Base-by-base conservation (phyloP, 2,113 vertebrate genomes). In the Oxygymnocypris stewartii region DNA sequence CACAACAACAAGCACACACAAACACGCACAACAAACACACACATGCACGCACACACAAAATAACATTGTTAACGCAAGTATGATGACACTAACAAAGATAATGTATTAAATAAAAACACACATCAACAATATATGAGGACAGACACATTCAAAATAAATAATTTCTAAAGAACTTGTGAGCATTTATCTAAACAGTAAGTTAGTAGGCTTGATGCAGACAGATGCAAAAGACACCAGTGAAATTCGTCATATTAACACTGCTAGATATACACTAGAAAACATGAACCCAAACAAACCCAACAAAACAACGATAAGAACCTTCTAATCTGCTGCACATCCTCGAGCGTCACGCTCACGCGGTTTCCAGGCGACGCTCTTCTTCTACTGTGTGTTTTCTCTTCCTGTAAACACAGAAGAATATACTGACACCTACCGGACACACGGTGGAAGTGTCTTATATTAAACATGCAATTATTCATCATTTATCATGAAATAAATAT, bases 351-450 rank as follows among this genome's bases (percentile, higher is more conserved):
- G n/a, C 54, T 77, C 37, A 4, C 4, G 8, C 71, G 3, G 86
- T 87, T 8, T 74, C 86, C 35, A 65, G 35, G 82, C 51, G 49
- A 75, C 82, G 65, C 23, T 63, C 65, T 87, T 79, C 86, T 87
- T 87, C 82, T 84, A n/a, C 9, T n/a, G n/a, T 4, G 31, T 71
- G 16, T 10, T 37, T 16, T 59, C 14, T 61, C 37, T 23, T 61
- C n/a, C 20, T n/a, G 54, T 16, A 11, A 57, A 31, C 44, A 49
- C 10, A 11, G 20, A 11, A 18, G 23, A 37, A 13, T 69, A 37
- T 71, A 83, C 47, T 42, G 84, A 78, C 84, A 16, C 31, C 84
- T 86, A 23, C 49, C 5, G 77, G 47, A 12, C 14, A 75, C 10
- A 57, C 11, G 2, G 23, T 4, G n/a, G 13, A 13, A 12, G 44